Evolutionary conservation across 1,140 invertebrate genomes (phyloP).

Genomic region (Eupeodes corollae): DNA sequence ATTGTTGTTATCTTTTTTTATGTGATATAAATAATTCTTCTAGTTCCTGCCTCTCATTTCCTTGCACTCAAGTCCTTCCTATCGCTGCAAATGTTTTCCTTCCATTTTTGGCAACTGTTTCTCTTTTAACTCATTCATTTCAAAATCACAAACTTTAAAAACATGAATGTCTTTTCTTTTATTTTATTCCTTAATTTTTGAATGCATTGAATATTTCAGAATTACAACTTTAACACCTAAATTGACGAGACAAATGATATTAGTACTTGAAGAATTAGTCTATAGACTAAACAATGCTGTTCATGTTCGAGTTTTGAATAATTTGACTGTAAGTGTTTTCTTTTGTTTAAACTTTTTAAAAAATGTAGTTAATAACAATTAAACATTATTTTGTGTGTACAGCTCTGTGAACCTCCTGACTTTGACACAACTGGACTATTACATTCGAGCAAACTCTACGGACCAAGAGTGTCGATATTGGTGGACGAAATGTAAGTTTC

Average conservation of each 20-base stretch:
- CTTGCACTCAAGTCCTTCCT: no score
- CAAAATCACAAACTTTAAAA: background rate
- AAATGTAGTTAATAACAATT: background rate
- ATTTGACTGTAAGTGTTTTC: slow-evolving; percentile 21
- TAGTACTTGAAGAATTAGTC: slow-evolving; percentile 21
- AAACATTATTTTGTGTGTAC: background rate
- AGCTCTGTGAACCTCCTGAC: slow-evolving; percentile 31
- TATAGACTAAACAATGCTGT: slow-evolving; percentile 25
- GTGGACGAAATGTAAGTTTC: slow-evolving; percentile 28
- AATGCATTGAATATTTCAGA: slow-evolving; percentile 9
- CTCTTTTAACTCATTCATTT: background rate
- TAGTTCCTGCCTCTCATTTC: no score
- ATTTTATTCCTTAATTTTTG: background rate
- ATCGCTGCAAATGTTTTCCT: no score
- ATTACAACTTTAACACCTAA: slow-evolving; percentile 27
- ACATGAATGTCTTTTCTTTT: background rate
- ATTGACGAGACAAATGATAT: slow-evolving; percentile 26
- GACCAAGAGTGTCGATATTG: slow-evolving; percentile 30
- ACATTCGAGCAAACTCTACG: slow-evolving; percentile 29
- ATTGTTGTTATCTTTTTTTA: no score
- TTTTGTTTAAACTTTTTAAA: background rate
- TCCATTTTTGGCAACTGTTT: background rate
- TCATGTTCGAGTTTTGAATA: slow-evolving; percentile 25
- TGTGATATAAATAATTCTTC: no score
- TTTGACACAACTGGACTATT: slow-evolving; percentile 31